phyloP scores from a whole-genome alignment of 2,113 vertebrate species.

The Motacilla alba region DNA sequence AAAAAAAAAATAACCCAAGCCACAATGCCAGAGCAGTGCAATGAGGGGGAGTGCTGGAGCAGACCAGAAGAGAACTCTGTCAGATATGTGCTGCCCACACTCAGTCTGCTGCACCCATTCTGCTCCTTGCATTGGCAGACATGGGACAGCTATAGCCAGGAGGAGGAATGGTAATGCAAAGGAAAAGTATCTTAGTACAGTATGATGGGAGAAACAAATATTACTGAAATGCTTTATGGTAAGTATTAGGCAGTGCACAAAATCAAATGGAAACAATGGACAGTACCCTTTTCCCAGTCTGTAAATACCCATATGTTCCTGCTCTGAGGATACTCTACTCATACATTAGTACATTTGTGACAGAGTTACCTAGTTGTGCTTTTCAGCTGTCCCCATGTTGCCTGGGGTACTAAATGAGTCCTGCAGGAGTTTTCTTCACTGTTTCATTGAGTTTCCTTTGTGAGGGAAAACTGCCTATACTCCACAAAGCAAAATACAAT shows the following conservation, averaged over 20 bases:
- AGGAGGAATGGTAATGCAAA: not conserved
- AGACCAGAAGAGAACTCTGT: slow-evolving; percentile 12
- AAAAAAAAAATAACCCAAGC: not conserved
- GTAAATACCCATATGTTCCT: not conserved
- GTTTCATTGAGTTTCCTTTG: not conserved
- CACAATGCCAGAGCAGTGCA: slow-evolving; percentile 3
- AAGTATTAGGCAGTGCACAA: not conserved
- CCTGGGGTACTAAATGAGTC: not conserved
- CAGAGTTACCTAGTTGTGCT: not conserved
- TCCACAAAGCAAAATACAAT: not conserved
- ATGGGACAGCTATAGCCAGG: not conserved
- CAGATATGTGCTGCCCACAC: slow-evolving; percentile 38
- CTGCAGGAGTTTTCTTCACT: not conserved
- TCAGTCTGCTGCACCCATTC: slow-evolving; percentile 42
- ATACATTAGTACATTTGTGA: not conserved
- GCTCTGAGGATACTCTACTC: not conserved
- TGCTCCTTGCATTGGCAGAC: not conserved
- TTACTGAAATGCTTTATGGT: not conserved
- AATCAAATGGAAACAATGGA: not conserved
- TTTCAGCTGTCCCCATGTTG: not conserved
- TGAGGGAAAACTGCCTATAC: not conserved
- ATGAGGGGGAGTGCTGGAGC: slow-evolving; percentile 37
- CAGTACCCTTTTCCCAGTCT: not conserved
- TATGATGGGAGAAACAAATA: not conserved
- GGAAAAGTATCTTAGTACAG: not conserved